Percentiles rank a stretch among this genome's conserved stretches.
These are phyloP conservation scores for Notamacropus eugenii DNA, from an alignment of 2,797 vertebrate genomes.

Conservation along the genomic window DNA sequence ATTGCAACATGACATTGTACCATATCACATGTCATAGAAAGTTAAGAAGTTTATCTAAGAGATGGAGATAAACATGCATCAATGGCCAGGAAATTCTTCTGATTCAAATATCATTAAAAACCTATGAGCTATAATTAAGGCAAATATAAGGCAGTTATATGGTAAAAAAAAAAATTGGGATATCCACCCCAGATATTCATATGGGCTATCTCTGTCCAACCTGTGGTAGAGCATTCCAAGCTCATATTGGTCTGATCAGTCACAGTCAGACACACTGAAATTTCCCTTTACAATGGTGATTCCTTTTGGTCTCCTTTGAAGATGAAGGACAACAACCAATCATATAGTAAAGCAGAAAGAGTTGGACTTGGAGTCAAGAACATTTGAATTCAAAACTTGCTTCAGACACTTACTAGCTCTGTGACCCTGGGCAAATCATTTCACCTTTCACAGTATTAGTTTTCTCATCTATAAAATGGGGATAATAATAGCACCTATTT, in stretches of 20 bases:
- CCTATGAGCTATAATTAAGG: background rate
- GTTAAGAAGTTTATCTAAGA: background rate
- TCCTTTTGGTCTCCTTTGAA: too few species aligned
- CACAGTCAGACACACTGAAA: too few species aligned
- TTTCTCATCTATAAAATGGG: background rate
- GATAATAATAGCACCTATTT: background rate
- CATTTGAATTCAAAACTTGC: background rate
- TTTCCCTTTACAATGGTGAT: too few species aligned
- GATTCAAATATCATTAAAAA: background rate
- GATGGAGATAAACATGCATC: background rate
- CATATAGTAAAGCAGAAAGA: background rate
- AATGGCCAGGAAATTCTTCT: background rate
- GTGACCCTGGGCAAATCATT: background rate
- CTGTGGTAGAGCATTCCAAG: too few species aligned
- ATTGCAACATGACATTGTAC: background rate
- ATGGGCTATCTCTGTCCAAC: too few species aligned
- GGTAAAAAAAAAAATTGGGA: background rate
- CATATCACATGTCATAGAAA: background rate
- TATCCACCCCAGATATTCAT: too few species aligned
- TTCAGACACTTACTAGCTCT: background rate
- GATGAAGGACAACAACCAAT: too few species aligned
- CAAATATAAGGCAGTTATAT: background rate
- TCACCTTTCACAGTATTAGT: background rate
- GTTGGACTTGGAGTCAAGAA: background rate
- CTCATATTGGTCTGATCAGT: too few species aligned